Evolutionary conservation across 2,888 invertebrate species (phyloP), one percentile per base, ranked within the genome.

Genomic region (Amorpha juglandis): DNA sequence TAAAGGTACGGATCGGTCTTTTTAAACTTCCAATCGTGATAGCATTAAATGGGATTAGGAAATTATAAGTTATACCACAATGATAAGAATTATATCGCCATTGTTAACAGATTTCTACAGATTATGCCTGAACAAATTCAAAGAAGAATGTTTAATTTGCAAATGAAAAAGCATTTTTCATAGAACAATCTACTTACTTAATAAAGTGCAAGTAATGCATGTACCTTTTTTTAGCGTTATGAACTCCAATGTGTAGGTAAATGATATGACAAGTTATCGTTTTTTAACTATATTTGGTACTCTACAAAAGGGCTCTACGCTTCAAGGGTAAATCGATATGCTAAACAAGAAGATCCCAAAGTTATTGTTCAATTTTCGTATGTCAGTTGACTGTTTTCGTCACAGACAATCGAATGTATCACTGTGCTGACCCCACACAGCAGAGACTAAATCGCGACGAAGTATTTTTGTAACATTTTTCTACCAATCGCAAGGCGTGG

Each of bases 391-490:
- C 6, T 38, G 45, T 66, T 67, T 69, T 55, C 68, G 64, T 47
- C 63, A 71, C 67, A 69, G 67, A 73, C 67, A 70, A 68, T 74
- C 70, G 71, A 72, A 74, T 70, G 77, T 78, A 81, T 78, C 83
- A 86, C 86, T 87, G 84, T 75, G 78, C 76, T 83, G 83, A 85
- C 82, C 83, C 82, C 79, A 78, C 76, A 73, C 72, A 76, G 82
- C 76, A 72, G 74, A 78, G 77, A 78, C 79, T 82, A 80, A 82
- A 87, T 84, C 85, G 85, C 84, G 84, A 83, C 86, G 83, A 79
- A 79, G 80, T 89, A 90, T 89, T 90, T 90, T 87, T 80, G 84
- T 86, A 86, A 86, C 80, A 87, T 86, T 87, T 89, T 90, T 89
- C 87, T 88, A 88, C 88, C 87, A 88, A 89, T 89, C 86, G 84